Percentiles rank a stretch among this genome's conserved stretches.
Evolutionary conservation across 1,140 invertebrate genomes (phyloP).

Genomic region (Heliconius hermathena): DNA sequence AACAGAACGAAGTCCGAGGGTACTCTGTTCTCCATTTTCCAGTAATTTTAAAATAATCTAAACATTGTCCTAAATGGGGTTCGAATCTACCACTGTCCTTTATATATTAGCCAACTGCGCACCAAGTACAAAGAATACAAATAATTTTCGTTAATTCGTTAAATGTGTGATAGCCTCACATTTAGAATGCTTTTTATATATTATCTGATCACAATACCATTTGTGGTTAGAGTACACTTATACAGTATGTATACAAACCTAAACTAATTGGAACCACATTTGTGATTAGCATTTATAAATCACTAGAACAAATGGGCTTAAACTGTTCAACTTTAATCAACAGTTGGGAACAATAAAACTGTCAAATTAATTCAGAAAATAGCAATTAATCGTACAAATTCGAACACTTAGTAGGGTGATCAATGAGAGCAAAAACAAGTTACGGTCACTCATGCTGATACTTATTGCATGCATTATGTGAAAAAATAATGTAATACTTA

Average conservation of each 20-base stretch:
- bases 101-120: too few relatives aligned
- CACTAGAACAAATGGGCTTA: not conserved
- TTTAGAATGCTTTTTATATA: not conserved
- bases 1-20: too few relatives aligned
- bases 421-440: not conserved
- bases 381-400: not conserved
- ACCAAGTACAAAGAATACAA: too few relatives aligned
- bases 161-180: not conserved
- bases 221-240: too few relatives aligned
- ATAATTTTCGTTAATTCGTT: too few relatives aligned
- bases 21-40: too few relatives aligned
- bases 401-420: not conserved
- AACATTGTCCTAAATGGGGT: too few relatives aligned
- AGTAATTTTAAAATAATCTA: too few relatives aligned
- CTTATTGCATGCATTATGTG: not conserved
- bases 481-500: not conserved
- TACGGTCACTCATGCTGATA: not conserved
- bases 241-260: too few relatives aligned
- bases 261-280: not conserved
- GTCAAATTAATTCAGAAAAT: constrained; percentile 9
- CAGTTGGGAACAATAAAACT: constrained; percentile 12
- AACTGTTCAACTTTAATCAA: constrained; percentile 8
- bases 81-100: too few relatives aligned
- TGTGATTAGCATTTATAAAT: constrained; percentile 2
- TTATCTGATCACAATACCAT: not conserved